These are phyloP conservation scores for Tiphia femorata DNA, from an alignment of 2,888 invertebrate species.

Conservation along the genomic window DNA sequence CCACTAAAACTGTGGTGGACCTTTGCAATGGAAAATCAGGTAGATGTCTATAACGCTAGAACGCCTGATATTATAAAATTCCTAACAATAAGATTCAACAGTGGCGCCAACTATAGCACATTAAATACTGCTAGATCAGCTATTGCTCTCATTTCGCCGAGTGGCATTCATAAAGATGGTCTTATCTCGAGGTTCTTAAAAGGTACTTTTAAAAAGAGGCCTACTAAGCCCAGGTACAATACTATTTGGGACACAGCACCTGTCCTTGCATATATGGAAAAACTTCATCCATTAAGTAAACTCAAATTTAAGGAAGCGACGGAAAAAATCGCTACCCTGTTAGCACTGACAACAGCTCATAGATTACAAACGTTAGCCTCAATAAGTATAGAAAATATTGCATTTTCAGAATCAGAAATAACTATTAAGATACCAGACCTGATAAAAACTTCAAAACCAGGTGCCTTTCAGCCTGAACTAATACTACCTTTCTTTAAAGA, in stretches of 20 bases:
- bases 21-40: background rate
- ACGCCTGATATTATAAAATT: background rate
- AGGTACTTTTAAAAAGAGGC: background rate
- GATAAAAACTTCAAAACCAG: slow-evolving; percentile 9
- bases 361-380: background rate
- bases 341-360: background rate
- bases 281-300: background rate
- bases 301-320: background rate
- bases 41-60: background rate
- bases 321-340: background rate
- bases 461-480: slow-evolving; percentile 8
- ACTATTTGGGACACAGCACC: background rate
- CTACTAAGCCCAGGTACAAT: background rate
- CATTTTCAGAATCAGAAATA: background rate
- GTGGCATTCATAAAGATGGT: background rate
- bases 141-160: background rate
- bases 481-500: slow-evolving; percentile 15
- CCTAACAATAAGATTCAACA: background rate
- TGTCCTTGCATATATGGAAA: background rate
- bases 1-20: background rate
- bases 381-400: background rate
- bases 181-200: background rate
- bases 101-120: background rate
- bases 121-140: background rate
- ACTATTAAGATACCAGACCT: slow-evolving; percentile 14